These are phyloP conservation scores for Agapornis roseicollis DNA, from an alignment of 2,113 vertebrate species.

Conservation along the genomic window DNA sequence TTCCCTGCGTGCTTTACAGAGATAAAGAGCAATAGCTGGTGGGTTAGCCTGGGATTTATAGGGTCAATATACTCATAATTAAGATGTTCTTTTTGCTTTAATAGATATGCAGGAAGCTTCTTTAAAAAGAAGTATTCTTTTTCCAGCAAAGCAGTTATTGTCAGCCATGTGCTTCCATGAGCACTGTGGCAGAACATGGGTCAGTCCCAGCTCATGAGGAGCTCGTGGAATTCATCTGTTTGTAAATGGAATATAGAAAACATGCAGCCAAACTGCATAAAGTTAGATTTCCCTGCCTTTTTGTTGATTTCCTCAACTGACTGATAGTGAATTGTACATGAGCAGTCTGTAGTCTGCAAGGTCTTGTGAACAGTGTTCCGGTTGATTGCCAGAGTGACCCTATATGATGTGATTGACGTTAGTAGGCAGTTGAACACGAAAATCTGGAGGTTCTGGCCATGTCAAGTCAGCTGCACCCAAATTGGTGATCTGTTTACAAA, in stretches of 20 bases:
- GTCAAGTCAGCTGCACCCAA: neutral
- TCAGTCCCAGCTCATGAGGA: fast-evolving
- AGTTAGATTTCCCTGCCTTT: neutral
- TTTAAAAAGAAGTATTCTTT: neutral
- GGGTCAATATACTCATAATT: neutral
- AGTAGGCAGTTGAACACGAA: neutral
- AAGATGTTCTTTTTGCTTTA: neutral
- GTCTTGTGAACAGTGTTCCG: neutral
- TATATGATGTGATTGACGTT: neutral
- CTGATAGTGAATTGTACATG: neutral
- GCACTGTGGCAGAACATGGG: neutral
- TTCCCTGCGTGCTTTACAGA: neutral
- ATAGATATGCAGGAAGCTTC: neutral
- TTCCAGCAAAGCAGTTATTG: neutral
- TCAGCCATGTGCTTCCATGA: neutral
- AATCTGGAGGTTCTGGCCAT: neutral
- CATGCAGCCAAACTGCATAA: neutral
- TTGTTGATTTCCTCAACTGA: neutral
- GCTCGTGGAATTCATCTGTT: neutral
- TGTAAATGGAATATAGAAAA: neutral
- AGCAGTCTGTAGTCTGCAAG: neutral
- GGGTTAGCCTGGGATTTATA: neutral
- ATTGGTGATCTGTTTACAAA: neutral
- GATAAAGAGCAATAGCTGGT: neutral
- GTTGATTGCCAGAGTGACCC: neutral